These are phyloP conservation scores for Aegithalos caudatus DNA, from an alignment of 2,113 vertebrate genomes.

Conservation along the genomic window DNA sequence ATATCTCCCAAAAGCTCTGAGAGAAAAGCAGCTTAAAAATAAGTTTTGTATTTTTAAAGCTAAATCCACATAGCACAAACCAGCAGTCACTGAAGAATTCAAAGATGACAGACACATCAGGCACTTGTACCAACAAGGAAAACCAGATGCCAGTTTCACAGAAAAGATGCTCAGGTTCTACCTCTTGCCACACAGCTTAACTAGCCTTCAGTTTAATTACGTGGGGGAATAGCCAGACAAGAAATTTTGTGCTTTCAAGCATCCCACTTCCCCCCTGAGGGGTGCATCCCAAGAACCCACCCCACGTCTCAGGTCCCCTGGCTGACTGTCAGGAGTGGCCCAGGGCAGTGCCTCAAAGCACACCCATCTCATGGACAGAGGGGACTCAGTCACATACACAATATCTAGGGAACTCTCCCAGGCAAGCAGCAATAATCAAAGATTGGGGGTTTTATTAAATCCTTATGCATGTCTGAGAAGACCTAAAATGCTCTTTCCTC, in stretches of 20 bases:
- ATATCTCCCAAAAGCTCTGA: background rate
- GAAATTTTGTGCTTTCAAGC: background rate
- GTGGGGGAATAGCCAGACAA: background rate
- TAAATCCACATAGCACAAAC: background rate
- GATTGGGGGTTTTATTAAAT: background rate
- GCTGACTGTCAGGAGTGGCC: background rate
- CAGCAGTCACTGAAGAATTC: background rate
- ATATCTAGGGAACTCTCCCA: background rate
- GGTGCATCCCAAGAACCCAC: accelerated
- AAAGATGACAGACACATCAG: background rate
- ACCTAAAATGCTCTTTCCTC: background rate
- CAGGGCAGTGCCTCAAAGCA: background rate
- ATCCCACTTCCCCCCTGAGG: accelerated
- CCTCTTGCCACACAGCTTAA: background rate
- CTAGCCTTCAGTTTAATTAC: accelerated
- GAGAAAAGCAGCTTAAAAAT: background rate
- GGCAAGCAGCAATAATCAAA: background rate
- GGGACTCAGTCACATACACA: background rate
- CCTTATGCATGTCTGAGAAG: background rate
- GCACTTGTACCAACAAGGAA: background rate
- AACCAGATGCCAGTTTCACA: background rate
- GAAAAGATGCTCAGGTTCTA: background rate
- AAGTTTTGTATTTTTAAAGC: background rate
- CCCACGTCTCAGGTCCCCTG: background rate
- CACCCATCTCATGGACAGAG: accelerated